Evolutionary conservation across 2,113 vertebrate species (phyloP).

Genomic region (Egretta garzetta): DNA sequence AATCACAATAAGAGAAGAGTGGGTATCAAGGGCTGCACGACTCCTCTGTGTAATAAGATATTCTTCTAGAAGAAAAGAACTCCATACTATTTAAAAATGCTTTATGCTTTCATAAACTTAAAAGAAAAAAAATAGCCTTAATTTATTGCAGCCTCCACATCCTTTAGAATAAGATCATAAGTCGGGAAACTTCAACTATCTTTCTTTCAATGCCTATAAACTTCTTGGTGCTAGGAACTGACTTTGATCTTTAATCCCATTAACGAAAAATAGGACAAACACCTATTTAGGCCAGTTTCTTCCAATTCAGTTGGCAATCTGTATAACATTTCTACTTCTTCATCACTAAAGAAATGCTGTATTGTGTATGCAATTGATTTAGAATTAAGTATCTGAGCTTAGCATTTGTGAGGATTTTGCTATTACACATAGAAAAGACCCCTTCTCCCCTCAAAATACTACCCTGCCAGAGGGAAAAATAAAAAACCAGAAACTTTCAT

Average conservation of each 20-base stretch:
- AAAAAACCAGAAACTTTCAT: background rate
- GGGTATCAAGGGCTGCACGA: background rate
- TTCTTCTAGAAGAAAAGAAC: slow-evolving; percentile 7
- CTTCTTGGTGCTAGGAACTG: background rate
- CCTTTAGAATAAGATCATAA: slow-evolving; percentile 2
- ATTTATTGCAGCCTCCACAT: slow-evolving; percentile 21
- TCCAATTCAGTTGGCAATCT: slow-evolving; percentile 6
- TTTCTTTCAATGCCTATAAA: slow-evolving; percentile 18
- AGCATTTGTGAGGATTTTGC: slow-evolving; percentile 5
- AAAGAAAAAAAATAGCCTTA: background rate
- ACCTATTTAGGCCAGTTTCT: slow-evolving; percentile 40
- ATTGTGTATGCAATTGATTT: background rate
- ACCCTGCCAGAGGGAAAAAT: no score
- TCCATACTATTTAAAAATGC: background rate
- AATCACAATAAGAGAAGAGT: background rate
- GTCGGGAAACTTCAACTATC: background rate
- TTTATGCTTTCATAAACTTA: slow-evolving; percentile 10
- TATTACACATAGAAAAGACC: background rate
- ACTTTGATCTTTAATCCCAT: slow-evolving; percentile 69
- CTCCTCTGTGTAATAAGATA: slow-evolving; percentile 25
- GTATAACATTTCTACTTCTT: background rate
- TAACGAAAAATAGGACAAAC: slow-evolving; percentile 35
- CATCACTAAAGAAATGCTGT: background rate
- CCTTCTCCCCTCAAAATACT: background rate
- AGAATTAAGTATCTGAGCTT: slow-evolving; percentile 10